phyloP scores from a whole-genome alignment of 92 coral and sea anemone genomes.

The Plumapathes pennacea region DNA sequence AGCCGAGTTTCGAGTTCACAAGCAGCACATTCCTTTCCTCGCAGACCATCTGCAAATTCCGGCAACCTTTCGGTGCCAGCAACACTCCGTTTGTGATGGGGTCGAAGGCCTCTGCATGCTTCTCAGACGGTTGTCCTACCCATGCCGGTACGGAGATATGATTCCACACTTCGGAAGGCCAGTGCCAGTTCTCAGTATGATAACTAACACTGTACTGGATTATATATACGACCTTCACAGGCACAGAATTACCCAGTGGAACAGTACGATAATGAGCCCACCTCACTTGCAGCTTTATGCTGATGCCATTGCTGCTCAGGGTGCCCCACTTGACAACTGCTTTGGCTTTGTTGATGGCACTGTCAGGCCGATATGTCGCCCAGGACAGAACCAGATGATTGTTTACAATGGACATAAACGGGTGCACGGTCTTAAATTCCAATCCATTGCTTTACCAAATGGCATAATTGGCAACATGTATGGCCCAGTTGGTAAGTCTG shows the following conservation, averaged over 20 bases:
- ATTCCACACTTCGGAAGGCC: slow-evolving; percentile 31
- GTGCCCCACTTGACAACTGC: slow-evolving; percentile 31
- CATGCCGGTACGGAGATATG: slow-evolving; percentile 31
- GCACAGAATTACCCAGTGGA: slow-evolving; percentile 34
- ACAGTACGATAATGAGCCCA: slow-evolving; percentile 27
- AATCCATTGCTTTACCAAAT: slow-evolving; percentile 26
- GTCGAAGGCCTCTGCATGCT: slow-evolving; percentile 42
- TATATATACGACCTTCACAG: slow-evolving; percentile 24
- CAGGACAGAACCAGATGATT: slow-evolving; percentile 18
- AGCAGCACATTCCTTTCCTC: slow-evolving; percentile 30
- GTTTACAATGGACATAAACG: slow-evolving; percentile 31
- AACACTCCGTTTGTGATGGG: slow-evolving; percentile 53
- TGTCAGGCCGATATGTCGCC: slow-evolving; percentile 22
- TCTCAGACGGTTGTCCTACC: slow-evolving; percentile 31
- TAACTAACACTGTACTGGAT: slow-evolving; percentile 19
- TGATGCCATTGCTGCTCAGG: slow-evolving; percentile 12
- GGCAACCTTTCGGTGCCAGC: slow-evolving; percentile 22
- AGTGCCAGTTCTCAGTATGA: slow-evolving; percentile 40
- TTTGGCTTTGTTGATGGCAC: slow-evolving; percentile 36
- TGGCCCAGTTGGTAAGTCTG: slow-evolving; percentile 20
- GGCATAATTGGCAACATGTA: slow-evolving; percentile 23
- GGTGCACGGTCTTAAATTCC: slow-evolving; percentile 29
- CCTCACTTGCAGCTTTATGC: slow-evolving; percentile 20
- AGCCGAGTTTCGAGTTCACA: slow-evolving; percentile 32
- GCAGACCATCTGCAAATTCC: slow-evolving; percentile 42